Evolutionary conservation across 2,113 vertebrate species (phyloP).

Genomic region (Zootoca vivipara): DNA sequence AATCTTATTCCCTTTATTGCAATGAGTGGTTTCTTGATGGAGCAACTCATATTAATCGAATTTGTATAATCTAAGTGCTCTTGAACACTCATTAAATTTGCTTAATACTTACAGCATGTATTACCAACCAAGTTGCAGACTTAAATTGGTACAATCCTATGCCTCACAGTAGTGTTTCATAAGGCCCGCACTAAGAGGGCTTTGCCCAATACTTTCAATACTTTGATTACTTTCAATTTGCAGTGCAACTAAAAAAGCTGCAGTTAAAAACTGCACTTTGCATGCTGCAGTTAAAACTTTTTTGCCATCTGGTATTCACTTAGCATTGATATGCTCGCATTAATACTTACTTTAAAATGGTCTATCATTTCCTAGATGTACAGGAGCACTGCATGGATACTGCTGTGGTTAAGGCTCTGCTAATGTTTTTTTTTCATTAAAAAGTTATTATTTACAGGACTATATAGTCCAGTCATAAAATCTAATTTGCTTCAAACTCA

Average conservation of each 20-base stretch:
- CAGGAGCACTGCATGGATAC: slow-evolving; percentile 10
- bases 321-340: slow-evolving; percentile 27
- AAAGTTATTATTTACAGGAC: slow-evolving; percentile 51
- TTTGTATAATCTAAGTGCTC: neutral
- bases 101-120: neutral
- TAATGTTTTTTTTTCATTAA: slow-evolving; percentile 19
- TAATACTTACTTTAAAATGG: slow-evolving; percentile 37
- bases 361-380: neutral
- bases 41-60: neutral
- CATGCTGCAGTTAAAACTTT: neutral
- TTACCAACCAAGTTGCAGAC: neutral
- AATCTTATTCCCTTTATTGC: slow-evolving; percentile 11
- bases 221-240: slow-evolving; percentile 27
- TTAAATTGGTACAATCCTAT: neutral
- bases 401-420: slow-evolving; percentile 20
- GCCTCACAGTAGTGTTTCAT: neutral
- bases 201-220: neutral
- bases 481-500: slow-evolving; percentile 22
- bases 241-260: neutral
- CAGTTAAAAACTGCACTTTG: slow-evolving; percentile 9
- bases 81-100: neutral
- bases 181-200: neutral
- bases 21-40: rapidly evolving
- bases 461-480: slow-evolving; percentile 34
- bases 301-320: neutral